Evolutionary conservation across 2,888 invertebrate genomes (phyloP).

Genomic region (Tromatobia lineatoria): DNA sequence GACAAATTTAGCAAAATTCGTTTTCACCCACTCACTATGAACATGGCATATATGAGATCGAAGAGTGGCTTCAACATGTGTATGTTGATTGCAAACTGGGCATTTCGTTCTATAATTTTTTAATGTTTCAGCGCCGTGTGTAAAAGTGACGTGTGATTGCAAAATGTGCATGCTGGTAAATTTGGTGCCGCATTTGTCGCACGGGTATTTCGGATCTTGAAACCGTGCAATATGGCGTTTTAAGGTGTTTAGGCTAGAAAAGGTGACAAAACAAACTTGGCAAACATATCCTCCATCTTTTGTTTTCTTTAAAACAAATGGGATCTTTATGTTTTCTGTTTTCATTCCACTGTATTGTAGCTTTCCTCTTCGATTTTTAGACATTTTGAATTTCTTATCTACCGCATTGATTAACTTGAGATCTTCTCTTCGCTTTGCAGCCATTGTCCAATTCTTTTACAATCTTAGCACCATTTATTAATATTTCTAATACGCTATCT

Average conservation of each 20-base stretch:
- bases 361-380: not conserved
- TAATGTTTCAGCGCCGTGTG: not conserved
- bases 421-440: not conserved
- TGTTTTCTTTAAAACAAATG: not conserved
- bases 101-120: conserved; percentile 10
- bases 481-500: not conserved
- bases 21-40: conserved; percentile 15
- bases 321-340: not conserved
- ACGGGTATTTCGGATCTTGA: conserved; percentile 3
- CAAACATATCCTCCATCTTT: not conserved
- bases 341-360: not conserved
- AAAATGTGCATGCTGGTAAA: conserved; percentile 9
- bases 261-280: conserved; percentile 35
- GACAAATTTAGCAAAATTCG: not conserved
- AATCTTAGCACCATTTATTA: not conserved
- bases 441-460: not conserved
- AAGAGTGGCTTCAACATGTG: not conserved
- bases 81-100: conserved; percentile 37
- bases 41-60: conserved; percentile 47
- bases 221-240: conserved; percentile 25
- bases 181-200: conserved; percentile 21
- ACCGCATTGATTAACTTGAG: not conserved
- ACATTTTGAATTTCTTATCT: not conserved
- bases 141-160: not conserved
- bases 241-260: not conserved